phyloP scores from a whole-genome alignment of 2,797 vertebrate genomes.

The Podargus strigoides region DNA sequence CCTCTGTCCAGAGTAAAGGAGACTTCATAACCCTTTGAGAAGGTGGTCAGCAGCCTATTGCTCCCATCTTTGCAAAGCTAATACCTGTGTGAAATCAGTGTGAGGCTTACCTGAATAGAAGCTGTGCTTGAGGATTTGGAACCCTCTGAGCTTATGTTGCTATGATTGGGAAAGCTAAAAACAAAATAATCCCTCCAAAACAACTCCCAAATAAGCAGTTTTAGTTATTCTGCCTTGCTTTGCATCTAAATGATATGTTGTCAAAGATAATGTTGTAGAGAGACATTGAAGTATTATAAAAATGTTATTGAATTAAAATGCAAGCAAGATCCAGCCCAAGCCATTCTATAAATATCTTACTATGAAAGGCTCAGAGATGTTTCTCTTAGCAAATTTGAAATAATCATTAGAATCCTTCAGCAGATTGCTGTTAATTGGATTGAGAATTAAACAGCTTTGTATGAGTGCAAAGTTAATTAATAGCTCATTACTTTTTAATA shows the following conservation, averaged over 20 bases:
- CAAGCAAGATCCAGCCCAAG: constrained; percentile 45
- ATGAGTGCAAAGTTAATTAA: constrained; percentile 82
- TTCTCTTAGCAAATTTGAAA: constrained; percentile 82
- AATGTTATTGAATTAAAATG: constrained; percentile 64
- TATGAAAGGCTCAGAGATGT: constrained; percentile 77
- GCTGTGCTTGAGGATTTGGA: neutral
- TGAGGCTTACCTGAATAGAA: neutral
- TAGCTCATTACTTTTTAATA: constrained; percentile 85
- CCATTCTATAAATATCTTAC: constrained; percentile 76
- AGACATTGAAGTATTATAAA: constrained; percentile 31
- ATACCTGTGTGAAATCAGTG: too few species aligned
- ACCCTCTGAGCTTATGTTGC: accelerated
- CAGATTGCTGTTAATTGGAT: constrained; percentile 82
- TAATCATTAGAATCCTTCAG: constrained; percentile 81
- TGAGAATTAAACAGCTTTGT: constrained; percentile 81
- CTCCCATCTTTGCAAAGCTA: neutral
- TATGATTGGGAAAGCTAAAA: neutral
- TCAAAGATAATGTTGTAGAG: neutral
- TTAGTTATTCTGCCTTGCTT: neutral
- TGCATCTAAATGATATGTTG: neutral
- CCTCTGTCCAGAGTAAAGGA: neutral
- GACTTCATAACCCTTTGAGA: too few species aligned
- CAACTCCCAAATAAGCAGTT: neutral
- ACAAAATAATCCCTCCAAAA: neutral
- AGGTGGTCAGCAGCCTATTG: accelerated